These are phyloP conservation scores for Muntiacus reevesi DNA, from an alignment of 2,113 vertebrate species.

Conservation along the genomic window DNA sequence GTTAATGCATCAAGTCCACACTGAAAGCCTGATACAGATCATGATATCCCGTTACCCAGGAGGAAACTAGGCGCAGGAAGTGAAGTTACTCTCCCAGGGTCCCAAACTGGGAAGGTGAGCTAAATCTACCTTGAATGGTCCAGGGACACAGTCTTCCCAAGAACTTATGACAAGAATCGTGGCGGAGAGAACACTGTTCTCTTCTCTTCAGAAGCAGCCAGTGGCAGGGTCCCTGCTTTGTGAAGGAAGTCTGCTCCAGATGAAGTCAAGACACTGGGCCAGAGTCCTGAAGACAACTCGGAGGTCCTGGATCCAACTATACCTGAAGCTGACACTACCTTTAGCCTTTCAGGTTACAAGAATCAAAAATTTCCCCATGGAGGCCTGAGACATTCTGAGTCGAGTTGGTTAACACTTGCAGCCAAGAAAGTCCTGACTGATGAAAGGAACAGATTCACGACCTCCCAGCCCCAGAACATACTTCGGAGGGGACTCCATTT, in stretches of 20 bases:
- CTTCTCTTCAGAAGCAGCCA: not conserved
- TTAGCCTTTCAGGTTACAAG: not conserved
- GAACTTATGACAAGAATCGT: not conserved
- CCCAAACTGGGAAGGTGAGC: not conserved
- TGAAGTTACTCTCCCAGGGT: not conserved
- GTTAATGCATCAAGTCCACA: not conserved
- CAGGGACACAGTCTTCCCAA: not conserved
- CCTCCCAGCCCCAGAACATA: not conserved
- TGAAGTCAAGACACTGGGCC: not conserved
- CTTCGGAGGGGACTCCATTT: constrained; percentile 49
- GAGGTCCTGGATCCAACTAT: not conserved
- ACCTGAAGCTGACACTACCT: not conserved
- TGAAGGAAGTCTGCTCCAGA: not conserved
- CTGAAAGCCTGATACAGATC: not conserved
- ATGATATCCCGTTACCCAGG: accelerated
- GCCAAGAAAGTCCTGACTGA: not conserved
- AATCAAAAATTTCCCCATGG: not conserved
- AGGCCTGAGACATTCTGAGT: not conserved
- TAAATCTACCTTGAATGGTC: not conserved
- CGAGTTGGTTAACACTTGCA: not conserved
- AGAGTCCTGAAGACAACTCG: not conserved
- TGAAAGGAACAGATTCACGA: not conserved
- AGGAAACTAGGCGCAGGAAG: not conserved
- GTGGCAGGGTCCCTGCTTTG: not conserved
- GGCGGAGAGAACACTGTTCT: not conserved